These are phyloP conservation scores for Pleuronectes platessa DNA, from an alignment of 2,113 vertebrate species.

Conservation along the genomic window DNA sequence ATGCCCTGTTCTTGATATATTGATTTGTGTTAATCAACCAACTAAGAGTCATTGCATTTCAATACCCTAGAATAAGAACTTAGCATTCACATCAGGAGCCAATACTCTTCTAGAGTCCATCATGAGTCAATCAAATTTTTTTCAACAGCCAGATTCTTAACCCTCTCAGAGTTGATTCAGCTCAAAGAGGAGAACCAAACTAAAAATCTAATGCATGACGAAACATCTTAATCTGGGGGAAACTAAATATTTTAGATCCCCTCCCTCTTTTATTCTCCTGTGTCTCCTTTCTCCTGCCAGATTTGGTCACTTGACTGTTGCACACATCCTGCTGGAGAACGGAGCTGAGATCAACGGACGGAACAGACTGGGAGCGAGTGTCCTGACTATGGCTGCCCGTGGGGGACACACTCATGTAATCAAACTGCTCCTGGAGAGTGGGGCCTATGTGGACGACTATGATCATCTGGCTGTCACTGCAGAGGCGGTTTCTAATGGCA, in stretches of 20 bases:
- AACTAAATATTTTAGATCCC: background rate
- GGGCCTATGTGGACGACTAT: constrained; percentile 89
- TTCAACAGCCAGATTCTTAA: background rate
- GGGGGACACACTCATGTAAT: constrained; percentile 90
- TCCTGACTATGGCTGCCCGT: constrained; percentile 91
- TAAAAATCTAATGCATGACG: background rate
- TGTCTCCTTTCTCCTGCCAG: constrained; percentile 68
- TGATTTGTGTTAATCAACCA: too few relatives aligned
- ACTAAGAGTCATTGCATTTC: too few relatives aligned
- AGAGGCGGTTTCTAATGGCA: constrained; percentile 63
- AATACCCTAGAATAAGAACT: too few relatives aligned
- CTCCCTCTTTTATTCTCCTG: background rate
- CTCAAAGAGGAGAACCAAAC: background rate
- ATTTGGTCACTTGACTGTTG: constrained; percentile 90
- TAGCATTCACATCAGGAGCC: background rate
- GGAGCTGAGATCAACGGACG: constrained; percentile 93
- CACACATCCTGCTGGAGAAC: constrained; percentile 93
- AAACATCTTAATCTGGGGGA: too few relatives aligned
- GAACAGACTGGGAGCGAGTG: constrained; percentile 93
- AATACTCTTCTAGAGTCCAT: too few relatives aligned
- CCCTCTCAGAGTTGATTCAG: background rate
- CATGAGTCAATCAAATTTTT: too few relatives aligned
- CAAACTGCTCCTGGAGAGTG: constrained; percentile 90
- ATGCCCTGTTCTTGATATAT: too few relatives aligned
- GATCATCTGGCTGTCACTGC: constrained; percentile 82